phyloP scores from a whole-genome alignment of 2,797 vertebrate species.

The Lagocephalus sceleratus region DNA sequence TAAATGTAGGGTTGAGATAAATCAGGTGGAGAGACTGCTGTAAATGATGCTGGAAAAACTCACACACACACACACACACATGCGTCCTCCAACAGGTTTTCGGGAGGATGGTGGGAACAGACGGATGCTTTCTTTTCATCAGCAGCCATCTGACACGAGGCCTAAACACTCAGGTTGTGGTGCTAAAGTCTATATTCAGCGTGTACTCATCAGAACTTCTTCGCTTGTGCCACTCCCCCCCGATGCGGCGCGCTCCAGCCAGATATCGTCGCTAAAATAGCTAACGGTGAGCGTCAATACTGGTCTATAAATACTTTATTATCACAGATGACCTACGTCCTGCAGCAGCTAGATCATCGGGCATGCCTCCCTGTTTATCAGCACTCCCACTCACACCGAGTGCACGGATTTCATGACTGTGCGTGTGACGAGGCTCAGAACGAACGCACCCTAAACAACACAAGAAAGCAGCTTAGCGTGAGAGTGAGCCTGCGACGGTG shows the following conservation, averaged over 20 bases:
- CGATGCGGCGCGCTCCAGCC: not conserved
- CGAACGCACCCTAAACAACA: not conserved
- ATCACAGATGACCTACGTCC: conserved; percentile 52
- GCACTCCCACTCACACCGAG: conserved; percentile 1
- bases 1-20: not conserved
- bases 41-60: not conserved
- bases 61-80: conserved; percentile 16
- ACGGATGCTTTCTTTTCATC: too few relatives aligned
- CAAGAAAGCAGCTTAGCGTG: conserved; percentile 48
- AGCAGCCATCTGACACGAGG: too few relatives aligned
- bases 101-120: conserved; percentile 13
- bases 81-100: conserved; percentile 15
- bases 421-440: conserved; percentile 3
- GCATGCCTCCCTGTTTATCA: conserved; percentile 30
- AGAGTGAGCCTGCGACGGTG: conserved; percentile 31
- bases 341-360: conserved; percentile 19
- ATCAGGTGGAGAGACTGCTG: not conserved
- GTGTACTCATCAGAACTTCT: too few relatives aligned
- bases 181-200: too few relatives aligned
- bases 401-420: not conserved
- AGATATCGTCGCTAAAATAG: not conserved
- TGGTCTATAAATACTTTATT: conserved; percentile 26
- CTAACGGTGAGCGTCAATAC: conserved; percentile 20
- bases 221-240: too few relatives aligned
- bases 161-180: too few relatives aligned